Evolutionary conservation across 1,140 invertebrate genomes (phyloP).

Genomic region (Lepidotrigona ventralis): DNA sequence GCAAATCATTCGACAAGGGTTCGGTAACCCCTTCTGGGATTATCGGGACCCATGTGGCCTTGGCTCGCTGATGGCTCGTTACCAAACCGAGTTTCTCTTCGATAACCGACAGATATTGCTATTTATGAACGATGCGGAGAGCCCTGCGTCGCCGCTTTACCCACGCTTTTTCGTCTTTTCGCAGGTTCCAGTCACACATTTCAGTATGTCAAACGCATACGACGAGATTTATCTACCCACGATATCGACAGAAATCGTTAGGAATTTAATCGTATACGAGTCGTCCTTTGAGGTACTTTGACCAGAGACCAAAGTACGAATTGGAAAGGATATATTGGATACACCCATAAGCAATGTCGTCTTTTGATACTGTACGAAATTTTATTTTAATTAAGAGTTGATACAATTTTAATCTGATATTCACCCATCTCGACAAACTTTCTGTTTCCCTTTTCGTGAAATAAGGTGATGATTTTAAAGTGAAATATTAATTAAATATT

Average conservation of each 20-base stretch:
- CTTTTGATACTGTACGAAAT: too few relatives aligned
- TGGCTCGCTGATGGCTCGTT: conserved; percentile 77
- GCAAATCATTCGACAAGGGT: conserved; percentile 70
- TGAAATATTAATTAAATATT: too few relatives aligned
- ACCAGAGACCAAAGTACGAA: too few relatives aligned
- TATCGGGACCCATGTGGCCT: conserved; percentile 78
- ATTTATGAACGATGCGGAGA: conserved; percentile 73
- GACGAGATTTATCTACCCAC: conserved; percentile 15
- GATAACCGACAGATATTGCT: conserved; percentile 79
- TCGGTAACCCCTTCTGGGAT: conserved; percentile 63
- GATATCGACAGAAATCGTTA: neutral
- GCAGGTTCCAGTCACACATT: conserved; percentile 55
- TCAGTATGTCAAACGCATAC: conserved; percentile 47
- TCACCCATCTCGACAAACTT: too few relatives aligned
- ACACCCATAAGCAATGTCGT: too few relatives aligned
- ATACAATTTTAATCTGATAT: too few relatives aligned
- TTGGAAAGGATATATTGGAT: too few relatives aligned
- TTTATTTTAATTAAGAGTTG: too few relatives aligned
- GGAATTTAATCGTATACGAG: too few relatives aligned
- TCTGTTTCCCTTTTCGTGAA: too few relatives aligned
- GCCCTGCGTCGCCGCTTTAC: conserved; percentile 49
- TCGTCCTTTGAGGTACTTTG: too few relatives aligned
- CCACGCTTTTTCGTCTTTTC: conserved; percentile 48
- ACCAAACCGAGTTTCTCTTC: conserved; percentile 71
- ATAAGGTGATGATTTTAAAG: too few relatives aligned